A percentile compares a stretch with the other conserved stretches of the same genome.
phyloP scores from a whole-genome alignment of 2,888 invertebrate genomes.

The Drosophila tanythrix region DNA sequence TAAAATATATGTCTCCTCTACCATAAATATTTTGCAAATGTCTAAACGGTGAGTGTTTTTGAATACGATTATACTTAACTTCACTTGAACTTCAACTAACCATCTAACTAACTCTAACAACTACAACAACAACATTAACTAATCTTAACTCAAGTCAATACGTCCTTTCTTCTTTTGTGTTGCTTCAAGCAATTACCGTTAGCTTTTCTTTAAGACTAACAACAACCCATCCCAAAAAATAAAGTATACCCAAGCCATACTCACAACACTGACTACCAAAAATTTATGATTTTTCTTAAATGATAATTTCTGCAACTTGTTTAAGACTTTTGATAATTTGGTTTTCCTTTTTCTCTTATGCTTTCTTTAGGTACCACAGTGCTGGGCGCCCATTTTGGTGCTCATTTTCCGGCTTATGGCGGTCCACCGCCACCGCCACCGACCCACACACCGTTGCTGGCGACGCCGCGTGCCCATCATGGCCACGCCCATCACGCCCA shows the following conservation, averaged over 20 bases:
- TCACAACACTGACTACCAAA: conserved; percentile 66
- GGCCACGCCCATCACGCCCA: conserved; percentile 85
- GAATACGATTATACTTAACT: conserved; percentile 67
- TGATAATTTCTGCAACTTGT: conserved; percentile 2
- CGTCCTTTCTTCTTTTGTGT: conserved; percentile 31
- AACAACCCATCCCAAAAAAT: conserved; percentile 6
- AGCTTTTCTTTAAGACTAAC: conserved; percentile 47
- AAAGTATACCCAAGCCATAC: conserved; percentile 56
- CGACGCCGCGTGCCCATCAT: conserved; percentile 78
- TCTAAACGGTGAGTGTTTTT: conserved; percentile 85
- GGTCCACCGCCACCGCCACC: conserved; percentile 85
- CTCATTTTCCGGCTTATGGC: conserved; percentile 82
- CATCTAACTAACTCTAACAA: conserved; percentile 53
- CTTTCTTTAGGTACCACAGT: conserved; percentile 87
- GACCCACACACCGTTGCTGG: conserved; percentile 82
- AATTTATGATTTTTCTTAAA: conserved; percentile 13
- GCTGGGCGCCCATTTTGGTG: conserved; percentile 85
- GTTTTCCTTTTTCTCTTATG: background rate
- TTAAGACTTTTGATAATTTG: background rate
- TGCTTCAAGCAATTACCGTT: conserved; percentile 32
- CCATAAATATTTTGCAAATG: conserved; percentile 70
- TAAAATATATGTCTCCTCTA: conserved; percentile 81
- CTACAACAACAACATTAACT: conserved; percentile 26
- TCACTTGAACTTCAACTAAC: conserved; percentile 28
- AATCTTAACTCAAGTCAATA: conserved; percentile 22